Base-by-base conservation (phyloP, 2,113 vertebrate species). In the Aleadryas rufinucha region DNA sequence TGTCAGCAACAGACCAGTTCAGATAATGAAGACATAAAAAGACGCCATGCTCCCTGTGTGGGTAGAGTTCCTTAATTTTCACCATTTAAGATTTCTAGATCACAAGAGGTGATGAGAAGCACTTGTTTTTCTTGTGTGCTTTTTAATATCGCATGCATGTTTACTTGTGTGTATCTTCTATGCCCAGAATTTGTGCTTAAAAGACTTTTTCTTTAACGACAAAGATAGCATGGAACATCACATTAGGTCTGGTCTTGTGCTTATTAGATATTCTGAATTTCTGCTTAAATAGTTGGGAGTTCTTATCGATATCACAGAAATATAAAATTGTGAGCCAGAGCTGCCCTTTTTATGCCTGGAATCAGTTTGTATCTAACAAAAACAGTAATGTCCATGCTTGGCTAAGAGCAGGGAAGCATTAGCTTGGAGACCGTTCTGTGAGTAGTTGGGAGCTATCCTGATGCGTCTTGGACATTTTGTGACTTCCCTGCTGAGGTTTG, bases 231-330 rank as follows among this genome's bases (percentile, higher is more conserved):
- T 27, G n/a, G 45, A 94, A 50, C 26, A 84, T 54, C 49, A 68
- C 31, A 53, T 64, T 88, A 81, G 44, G 44, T 61, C 66, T 94
- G 41, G 14, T 87, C 74, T 69, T 92, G 41, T 70, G 52, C 69
- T 52, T 78, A 91, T 88, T 92, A 90, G 47, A 61, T 47, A n/a
- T 91, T 95, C 72, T 90, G 52, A 93, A 84, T 68, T 84, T 80
- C 88, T 81, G 87, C 82, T 91, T 87, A 53, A 72, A n/a, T 83
- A 76, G 28, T 53, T 90, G 64, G n/a, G 83, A 87, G 56, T 93
- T 95, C 41, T 49, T 71, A 47, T 0, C 89, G 54, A 44, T 90
- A 11, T 42, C 37, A 52, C 24, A 87, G 41, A 63, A 96, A 53
- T 89, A 75, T 7, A 57, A 41, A 84, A 69, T 42, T 59, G 14